Evolutionary conservation across 2,797 vertebrate genomes (phyloP).

Genomic region (Spheniscus humboldti): DNA sequence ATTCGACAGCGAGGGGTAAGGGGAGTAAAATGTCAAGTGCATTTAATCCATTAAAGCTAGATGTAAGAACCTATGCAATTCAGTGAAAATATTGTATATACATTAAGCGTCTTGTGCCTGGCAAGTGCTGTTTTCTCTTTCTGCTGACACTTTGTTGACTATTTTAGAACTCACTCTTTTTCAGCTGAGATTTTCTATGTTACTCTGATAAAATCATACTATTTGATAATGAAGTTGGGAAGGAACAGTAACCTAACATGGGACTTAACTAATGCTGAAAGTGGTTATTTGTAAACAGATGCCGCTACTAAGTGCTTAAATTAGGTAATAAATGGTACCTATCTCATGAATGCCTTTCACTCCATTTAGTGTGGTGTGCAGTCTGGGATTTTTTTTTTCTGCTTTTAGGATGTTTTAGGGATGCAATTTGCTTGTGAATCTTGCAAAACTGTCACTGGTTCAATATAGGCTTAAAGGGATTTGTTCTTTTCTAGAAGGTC

Average conservation of each 20-base stretch:
- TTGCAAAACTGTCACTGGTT: conserved; percentile 35
- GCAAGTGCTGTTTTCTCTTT: background rate
- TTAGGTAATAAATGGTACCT: conserved; percentile 78
- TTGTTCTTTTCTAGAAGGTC: conserved; percentile 39
- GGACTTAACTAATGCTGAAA: conserved; percentile 13
- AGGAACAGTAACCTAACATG: background rate
- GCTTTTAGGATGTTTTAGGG: conserved; percentile 53
- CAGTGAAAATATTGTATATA: background rate
- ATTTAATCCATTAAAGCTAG: background rate
- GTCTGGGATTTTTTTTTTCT: background rate
- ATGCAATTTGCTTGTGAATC: conserved; percentile 51
- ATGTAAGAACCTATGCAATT: background rate
- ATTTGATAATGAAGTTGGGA: conserved; percentile 31
- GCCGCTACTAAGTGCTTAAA: conserved; percentile 78
- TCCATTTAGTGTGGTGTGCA: conserved; percentile 66
- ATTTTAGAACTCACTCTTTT: background rate
- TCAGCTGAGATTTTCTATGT: background rate
- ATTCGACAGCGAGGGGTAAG: background rate
- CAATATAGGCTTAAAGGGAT: conserved; percentile 40
- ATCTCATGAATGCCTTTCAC: conserved; percentile 63
- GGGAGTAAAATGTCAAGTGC: background rate
- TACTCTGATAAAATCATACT: conserved; percentile 11
- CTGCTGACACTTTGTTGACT: background rate
- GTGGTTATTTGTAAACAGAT: conserved; percentile 51
- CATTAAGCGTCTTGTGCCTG: background rate